phyloP scores from a whole-genome alignment of 2,888 invertebrate species.

The Euzophera pinguis region DNA sequence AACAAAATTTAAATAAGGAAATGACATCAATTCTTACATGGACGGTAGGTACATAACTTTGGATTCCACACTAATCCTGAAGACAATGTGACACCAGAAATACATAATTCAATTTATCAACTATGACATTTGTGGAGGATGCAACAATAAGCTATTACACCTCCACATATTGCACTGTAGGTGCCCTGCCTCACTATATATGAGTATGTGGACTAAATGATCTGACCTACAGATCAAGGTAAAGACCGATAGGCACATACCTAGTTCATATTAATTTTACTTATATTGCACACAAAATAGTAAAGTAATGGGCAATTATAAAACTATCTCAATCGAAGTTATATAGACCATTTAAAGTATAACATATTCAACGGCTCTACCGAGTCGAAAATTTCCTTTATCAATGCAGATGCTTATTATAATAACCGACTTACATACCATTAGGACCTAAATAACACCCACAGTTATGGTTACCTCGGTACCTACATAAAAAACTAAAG shows the following conservation, averaged over 20 bases:
- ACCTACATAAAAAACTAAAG: too few relatives aligned
- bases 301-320: too few relatives aligned
- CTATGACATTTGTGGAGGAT: slow-evolving; percentile 45
- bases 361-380: too few relatives aligned
- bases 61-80: slow-evolving; percentile 32
- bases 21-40: slow-evolving; percentile 40
- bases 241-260: slow-evolving; percentile 5
- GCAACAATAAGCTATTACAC: slow-evolving; percentile 57
- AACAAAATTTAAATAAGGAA: slow-evolving; percentile 31
- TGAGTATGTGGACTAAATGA: slow-evolving; percentile 42
- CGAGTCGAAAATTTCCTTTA: too few relatives aligned
- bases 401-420: too few relatives aligned
- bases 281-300: too few relatives aligned
- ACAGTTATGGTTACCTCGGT: too few relatives aligned
- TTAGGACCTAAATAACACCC: too few relatives aligned
- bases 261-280: too few relatives aligned
- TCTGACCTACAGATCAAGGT: slow-evolving; percentile 57
- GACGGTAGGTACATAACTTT: slow-evolving; percentile 31
- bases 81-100: slow-evolving; percentile 33
- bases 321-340: not conserved
- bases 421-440: too few relatives aligned
- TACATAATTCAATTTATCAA: slow-evolving; percentile 30
- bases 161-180: slow-evolving; percentile 50
- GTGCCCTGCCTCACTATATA: slow-evolving; percentile 40
- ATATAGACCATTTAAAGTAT: not conserved